phyloP scores from a whole-genome alignment of 2,113 vertebrate species.

The Trematocara stigmaticum region DNA sequence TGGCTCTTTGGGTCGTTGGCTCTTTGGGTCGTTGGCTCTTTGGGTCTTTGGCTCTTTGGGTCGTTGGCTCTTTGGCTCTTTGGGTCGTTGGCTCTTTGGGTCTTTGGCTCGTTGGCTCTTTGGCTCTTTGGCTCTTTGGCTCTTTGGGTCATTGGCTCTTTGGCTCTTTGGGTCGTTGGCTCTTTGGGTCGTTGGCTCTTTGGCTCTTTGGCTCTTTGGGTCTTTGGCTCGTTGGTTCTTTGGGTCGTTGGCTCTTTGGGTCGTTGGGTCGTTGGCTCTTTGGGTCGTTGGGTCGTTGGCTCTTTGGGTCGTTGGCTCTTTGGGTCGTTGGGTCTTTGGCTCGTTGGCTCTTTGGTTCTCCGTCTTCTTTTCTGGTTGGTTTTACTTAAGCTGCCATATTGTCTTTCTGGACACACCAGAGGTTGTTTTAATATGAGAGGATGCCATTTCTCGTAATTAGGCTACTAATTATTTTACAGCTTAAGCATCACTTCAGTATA shows the following conservation, averaged over 20 bases:
- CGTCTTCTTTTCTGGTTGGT: neutral
- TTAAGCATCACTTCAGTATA: neutral
- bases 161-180: too few relatives aligned
- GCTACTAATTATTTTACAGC: neutral
- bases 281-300: neutral
- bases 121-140: too few relatives aligned
- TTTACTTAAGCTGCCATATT: neutral
- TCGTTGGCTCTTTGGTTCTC: accelerated
- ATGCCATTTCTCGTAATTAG: neutral
- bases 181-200: too few relatives aligned
- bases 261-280: accelerated
- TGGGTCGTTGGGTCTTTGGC: accelerated
- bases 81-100: too few relatives aligned
- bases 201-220: accelerated
- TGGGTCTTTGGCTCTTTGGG: too few relatives aligned
- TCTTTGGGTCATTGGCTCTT: too few relatives aligned
- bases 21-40: too few relatives aligned
- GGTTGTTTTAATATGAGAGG: neutral
- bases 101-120: too few relatives aligned
- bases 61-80: too few relatives aligned
- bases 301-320: accelerated
- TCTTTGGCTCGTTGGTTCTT: neutral
- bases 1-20: too few relatives aligned
- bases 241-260: accelerated
- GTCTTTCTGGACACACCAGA: neutral